Evolutionary conservation across 2,888 invertebrate genomes (phyloP).

Genomic region (Acronicta leporina): DNA sequence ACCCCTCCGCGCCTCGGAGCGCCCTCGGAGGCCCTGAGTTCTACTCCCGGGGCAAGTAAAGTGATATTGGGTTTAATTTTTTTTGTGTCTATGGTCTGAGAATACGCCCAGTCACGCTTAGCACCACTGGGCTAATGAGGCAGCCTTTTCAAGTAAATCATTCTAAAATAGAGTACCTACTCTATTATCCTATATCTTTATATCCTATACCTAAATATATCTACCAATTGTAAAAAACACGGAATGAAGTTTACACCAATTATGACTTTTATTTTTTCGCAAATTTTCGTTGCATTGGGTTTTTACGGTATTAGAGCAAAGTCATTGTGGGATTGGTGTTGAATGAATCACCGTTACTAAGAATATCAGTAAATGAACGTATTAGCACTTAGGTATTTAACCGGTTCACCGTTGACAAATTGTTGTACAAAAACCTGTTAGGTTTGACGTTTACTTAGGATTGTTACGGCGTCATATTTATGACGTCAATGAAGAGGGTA

Average conservation of each 20-base stretch:
- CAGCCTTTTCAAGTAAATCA: too few species aligned
- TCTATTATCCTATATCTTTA: too few species aligned
- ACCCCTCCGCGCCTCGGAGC: too few species aligned
- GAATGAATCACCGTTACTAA: conserved; percentile 23
- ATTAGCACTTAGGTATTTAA: conserved; percentile 14
- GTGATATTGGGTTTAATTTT: too few species aligned
- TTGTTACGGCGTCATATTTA: background rate
- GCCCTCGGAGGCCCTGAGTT: too few species aligned
- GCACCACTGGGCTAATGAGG: too few species aligned
- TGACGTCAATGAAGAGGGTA: conserved; percentile 10
- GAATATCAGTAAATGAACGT: conserved; percentile 4
- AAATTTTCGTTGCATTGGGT: conserved; percentile 20
- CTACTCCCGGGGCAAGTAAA: too few species aligned
- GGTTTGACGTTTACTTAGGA: too few species aligned
- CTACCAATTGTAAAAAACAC: background rate
- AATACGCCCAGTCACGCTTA: too few species aligned
- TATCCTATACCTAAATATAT: too few species aligned
- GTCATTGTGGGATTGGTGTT: conserved; percentile 16
- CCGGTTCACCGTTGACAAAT: background rate
- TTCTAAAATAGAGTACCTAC: too few species aligned
- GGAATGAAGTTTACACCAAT: background rate
- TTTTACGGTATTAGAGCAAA: conserved; percentile 16
- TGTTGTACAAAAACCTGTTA: background rate
- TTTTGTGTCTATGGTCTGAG: too few species aligned
- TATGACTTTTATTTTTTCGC: background rate